These are phyloP conservation scores for Spea hammondii DNA, from an alignment of 2,797 vertebrate genomes.

Conservation along the genomic window DNA sequence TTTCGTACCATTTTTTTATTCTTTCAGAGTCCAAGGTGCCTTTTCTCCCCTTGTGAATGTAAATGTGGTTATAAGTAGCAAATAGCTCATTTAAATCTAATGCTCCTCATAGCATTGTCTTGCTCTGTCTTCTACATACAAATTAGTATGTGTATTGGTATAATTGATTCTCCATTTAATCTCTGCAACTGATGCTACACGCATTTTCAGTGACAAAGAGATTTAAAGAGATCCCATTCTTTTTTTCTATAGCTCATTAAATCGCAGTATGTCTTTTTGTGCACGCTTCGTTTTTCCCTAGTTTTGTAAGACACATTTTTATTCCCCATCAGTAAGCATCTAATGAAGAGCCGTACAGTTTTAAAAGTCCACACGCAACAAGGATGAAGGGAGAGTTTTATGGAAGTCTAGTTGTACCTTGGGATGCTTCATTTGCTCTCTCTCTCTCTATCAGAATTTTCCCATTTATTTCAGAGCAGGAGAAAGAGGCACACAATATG, in stretches of 20 bases:
- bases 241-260: conserved; percentile 22
- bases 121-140: conserved; percentile 2
- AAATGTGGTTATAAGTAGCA: background rate
- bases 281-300: conserved; percentile 5
- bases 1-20: background rate
- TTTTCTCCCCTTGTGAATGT: background rate
- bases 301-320: conserved; percentile 7
- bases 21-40: background rate
- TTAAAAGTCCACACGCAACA: background rate
- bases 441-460: too few species aligned
- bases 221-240: conserved; percentile 15
- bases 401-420: too few species aligned
- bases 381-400: background rate
- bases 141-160: conserved; percentile 1
- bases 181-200: background rate
- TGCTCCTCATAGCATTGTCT: background rate
- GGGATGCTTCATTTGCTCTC: too few species aligned
- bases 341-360: conserved; percentile 35
- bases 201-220: conserved; percentile 13
- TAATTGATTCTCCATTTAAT: conserved; percentile 6
- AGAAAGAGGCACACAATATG: too few species aligned
- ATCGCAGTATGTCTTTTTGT: conserved; percentile 8
- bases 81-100: background rate
- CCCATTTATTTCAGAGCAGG: too few species aligned
- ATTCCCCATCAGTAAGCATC: conserved; percentile 21